Evolutionary conservation across 2,113 vertebrate species (phyloP).

Genomic region (Athene cunicularia): DNA sequence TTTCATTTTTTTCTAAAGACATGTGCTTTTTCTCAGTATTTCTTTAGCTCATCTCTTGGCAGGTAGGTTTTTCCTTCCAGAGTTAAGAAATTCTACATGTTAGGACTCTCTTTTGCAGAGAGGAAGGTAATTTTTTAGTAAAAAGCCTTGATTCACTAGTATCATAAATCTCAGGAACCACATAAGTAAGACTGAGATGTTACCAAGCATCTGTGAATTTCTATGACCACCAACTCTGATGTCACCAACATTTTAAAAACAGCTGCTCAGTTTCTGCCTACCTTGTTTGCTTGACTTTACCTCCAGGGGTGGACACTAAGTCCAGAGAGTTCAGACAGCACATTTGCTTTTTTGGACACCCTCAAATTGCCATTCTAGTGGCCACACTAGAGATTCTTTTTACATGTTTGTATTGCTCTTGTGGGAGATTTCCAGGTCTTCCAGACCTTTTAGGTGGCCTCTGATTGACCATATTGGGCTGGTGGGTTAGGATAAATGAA

Average conservation of each 20-base stretch:
- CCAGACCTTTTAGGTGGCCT: neutral
- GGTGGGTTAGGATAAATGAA: neutral
- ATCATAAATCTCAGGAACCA: neutral
- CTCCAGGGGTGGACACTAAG: neutral
- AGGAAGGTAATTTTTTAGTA: neutral
- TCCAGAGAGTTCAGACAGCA: neutral
- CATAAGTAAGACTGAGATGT: neutral
- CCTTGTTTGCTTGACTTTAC: neutral
- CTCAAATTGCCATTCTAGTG: neutral
- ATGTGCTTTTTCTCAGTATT: neutral
- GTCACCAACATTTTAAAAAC: neutral
- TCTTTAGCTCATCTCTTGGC: neutral
- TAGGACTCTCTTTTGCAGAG: neutral
- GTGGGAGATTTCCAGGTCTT: neutral
- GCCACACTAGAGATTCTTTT: neutral
- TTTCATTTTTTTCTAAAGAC: neutral
- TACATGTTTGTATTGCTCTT: neutral
- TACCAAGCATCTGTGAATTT: neutral
- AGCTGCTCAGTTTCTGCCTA: neutral
- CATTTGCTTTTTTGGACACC: neutral
- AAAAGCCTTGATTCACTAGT: neutral
- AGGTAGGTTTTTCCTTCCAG: neutral
- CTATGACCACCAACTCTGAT: neutral
- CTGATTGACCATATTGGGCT: neutral
- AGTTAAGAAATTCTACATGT: neutral